Evolutionary conservation across 2,797 vertebrate genomes (phyloP), one percentile per base, ranked within the genome.

Genomic region (Macropodus opercularis): DNA sequence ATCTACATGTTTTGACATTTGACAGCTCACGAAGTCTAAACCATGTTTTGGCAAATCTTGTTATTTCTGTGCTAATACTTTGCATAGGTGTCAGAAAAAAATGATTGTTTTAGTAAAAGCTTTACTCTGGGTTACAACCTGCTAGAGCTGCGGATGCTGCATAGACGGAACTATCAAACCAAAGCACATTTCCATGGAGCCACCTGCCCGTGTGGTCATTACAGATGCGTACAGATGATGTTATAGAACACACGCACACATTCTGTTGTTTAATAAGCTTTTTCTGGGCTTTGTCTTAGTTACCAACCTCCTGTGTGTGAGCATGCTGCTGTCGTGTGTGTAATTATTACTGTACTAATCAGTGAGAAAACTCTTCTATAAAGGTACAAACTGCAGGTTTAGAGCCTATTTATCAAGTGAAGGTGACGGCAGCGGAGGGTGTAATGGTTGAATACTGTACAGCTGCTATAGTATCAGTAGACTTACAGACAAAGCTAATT

Each of bases 141-240:
- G 47, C 38, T 34, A 21, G 8, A 47, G 54, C 44, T 54, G 31
- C 36, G 27, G 18, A 48, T 65, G 22, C 55, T 46, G 22, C 40
- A 66, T 14, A 49, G 47, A 58, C 46, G 12, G 46, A 41, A 41
- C 14, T 57, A 36, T 44, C n/a, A 27, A 70, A 64, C 34, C 64
- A 57, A 61, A 72, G 62, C 15, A 47, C 14, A 52, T 22, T 41
- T 55, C 58, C 39, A 61, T 57, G 29, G 2, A 19, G 62, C 75
- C 84, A 89, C 80, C 71, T 84, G 76, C 49, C 22, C 23, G n/a
- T 46, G 47, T 66, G 65, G 29, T 78, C 80, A 76, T 79, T 74
- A 65, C 55, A 76, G 72, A 62, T 69, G 23, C 24, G 19, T 35
- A 43, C 36, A 66, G 58, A 43, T 64, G 32, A 32, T 50, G 72